Evolutionary conservation across 1,140 invertebrate genomes (phyloP), one percentile per base, ranked within the genome.

Genomic region (Macrostomum lignano): DNA sequence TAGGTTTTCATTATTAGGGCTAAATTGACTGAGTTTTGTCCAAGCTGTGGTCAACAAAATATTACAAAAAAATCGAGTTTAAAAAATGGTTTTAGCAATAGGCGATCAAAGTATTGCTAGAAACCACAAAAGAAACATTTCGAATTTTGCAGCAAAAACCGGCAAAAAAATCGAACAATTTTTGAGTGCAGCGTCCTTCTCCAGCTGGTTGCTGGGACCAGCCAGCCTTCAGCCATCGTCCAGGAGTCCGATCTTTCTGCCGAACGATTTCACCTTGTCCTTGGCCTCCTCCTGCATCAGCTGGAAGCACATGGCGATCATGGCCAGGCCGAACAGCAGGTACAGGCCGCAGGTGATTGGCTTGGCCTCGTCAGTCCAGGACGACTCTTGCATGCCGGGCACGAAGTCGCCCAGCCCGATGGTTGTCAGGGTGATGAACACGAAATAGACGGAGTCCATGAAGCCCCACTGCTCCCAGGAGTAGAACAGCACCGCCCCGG

Each of bases 321-420:
- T 56, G 9, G 79, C 72, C 19, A 86, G 63, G 15, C 79, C 79
- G 39, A 84, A 64, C 21, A 84, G 63, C 21, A 86, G 51, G 51
- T 82, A 86, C 1, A 75, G 60, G 47, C 74, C 75, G 51, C 73
- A 76, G 10, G 71, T 69, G 20, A 77, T 67, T 36, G 78, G 60
- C 49, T 76, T 33, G 17, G 24, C 13, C 20, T 33, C 26, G 3
- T 22, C 11, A 19, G 24, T 20, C 10, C 30, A 17, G 7, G 30
- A 25, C 17, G 23, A 26, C 13, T 17, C 21, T 31, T 17, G n/a
- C 7, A 20, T 31, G 13, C 40, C 77, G 0, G 78, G 78, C 1
- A 84, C 76, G 52, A 81, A 75, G 54, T 84, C 79, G 1, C 78
- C 79, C 42, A 84, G 72, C 1, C 79, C 78, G 39, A 81, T 76